phyloP scores from a whole-genome alignment of 2,797 vertebrate genomes.

The Picus viridis region DNA sequence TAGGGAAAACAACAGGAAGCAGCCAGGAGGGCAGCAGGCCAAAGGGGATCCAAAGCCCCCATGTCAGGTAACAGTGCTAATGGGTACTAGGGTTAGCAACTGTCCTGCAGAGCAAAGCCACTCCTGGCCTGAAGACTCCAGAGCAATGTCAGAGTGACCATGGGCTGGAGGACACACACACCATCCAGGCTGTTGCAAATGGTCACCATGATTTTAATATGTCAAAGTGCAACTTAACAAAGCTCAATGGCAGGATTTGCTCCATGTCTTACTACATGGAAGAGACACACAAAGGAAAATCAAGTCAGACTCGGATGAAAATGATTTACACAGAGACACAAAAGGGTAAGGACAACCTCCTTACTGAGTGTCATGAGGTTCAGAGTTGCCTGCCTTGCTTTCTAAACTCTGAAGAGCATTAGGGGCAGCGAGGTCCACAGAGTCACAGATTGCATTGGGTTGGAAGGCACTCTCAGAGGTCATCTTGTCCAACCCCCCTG shows the following conservation, averaged over 20 bases:
- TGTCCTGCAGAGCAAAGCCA: no score
- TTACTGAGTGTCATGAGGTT: no score
- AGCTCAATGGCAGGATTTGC: not conserved
- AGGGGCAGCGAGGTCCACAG: not conserved
- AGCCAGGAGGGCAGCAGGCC: not conserved
- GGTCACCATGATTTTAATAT: not conserved
- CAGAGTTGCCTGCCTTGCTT: not conserved
- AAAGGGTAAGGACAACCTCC: no score
- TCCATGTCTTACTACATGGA: no score
- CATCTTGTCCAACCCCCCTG: no score
- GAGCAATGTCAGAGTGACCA: rapidly evolving
- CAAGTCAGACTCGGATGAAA: no score
- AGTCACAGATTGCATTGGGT: no score
- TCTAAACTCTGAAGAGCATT: not conserved
- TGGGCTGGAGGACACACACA: not conserved
- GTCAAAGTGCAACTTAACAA: not conserved
- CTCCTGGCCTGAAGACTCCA: not conserved
- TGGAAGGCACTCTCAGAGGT: no score
- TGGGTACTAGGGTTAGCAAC: rapidly evolving
- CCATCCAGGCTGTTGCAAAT: not conserved
- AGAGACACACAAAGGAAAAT: no score
- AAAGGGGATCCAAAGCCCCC: not conserved
- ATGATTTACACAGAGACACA: no score
- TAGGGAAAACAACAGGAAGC: not conserved
- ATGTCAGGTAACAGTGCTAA: rapidly evolving